A percentile compares a stretch with the other conserved stretches of the same genome.
These are phyloP conservation scores for Drosophila koepferae DNA, from an alignment of 2,888 invertebrate genomes.

Conservation along the genomic window DNA sequence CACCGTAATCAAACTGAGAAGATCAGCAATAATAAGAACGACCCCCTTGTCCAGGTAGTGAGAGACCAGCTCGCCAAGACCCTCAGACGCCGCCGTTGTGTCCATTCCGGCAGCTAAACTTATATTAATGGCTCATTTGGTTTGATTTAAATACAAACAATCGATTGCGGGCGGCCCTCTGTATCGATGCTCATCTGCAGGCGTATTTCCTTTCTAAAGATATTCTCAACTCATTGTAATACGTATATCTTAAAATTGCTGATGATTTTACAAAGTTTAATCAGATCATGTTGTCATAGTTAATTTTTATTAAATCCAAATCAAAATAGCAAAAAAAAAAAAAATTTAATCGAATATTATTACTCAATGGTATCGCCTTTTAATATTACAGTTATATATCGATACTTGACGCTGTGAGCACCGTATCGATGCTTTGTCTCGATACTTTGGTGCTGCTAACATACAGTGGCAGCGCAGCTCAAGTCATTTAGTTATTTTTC, in stretches of 20 bases:
- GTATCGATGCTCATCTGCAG: constrained; percentile 30
- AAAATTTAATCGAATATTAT: constrained; percentile 34
- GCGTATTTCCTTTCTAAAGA: background rate
- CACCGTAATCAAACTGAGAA: constrained; percentile 91
- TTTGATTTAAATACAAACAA: constrained; percentile 44
- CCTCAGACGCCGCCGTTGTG: constrained; percentile 30
- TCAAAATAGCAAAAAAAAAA: constrained; percentile 9
- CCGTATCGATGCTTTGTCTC: constrained; percentile 43
- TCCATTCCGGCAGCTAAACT: constrained; percentile 48
- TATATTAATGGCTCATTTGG: constrained; percentile 26
- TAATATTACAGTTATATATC: constrained; percentile 3
- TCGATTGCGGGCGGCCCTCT: constrained; percentile 35
- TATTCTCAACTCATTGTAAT: background rate
- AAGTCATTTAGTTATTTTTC: constrained; percentile 66
- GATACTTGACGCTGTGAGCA: constrained; percentile 11
- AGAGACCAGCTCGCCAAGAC: constrained; percentile 53
- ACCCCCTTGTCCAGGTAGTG: constrained; percentile 82
- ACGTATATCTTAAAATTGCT: background rate
- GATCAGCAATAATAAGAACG: constrained; percentile 85
- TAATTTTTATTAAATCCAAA: background rate
- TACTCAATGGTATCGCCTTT: background rate
- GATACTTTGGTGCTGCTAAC: constrained; percentile 52
- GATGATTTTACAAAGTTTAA: background rate
- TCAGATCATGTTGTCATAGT: background rate
- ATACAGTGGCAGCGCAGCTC: constrained; percentile 57